Evolutionary conservation across 2,113 vertebrate genomes (phyloP).

Genomic region (Lynx canadensis): DNA sequence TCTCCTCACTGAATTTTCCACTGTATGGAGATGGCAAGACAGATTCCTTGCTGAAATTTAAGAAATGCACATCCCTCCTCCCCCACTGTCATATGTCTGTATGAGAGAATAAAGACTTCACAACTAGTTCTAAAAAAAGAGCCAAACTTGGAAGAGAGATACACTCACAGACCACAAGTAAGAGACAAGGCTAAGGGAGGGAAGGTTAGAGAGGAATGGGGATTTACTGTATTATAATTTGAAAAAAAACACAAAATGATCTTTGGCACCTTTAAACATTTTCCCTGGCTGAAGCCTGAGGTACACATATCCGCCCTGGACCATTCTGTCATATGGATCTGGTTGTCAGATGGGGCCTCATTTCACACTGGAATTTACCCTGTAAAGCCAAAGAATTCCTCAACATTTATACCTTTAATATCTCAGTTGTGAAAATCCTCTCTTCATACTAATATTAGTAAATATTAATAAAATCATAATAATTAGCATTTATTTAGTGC

Average conservation of each 20-base stretch:
- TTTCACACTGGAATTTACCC: not conserved
- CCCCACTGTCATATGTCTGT: slow-evolving; percentile 70
- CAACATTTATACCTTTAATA: not conserved
- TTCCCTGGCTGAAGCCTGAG: not conserved
- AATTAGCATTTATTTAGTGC: not conserved
- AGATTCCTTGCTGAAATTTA: slow-evolving; percentile 61
- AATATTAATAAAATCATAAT: not conserved
- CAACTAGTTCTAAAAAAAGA: slow-evolving; percentile 70
- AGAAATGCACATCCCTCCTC: slow-evolving; percentile 56
- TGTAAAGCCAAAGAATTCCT: slow-evolving; percentile 1
- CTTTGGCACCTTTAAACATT: not conserved
- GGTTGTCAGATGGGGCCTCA: not conserved
- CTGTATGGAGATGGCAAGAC: not conserved
- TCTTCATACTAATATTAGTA: not conserved
- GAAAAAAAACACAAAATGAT: not conserved
- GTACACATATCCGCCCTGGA: not conserved
- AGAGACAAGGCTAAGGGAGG: not conserved
- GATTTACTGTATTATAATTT: not conserved
- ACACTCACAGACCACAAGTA: not conserved
- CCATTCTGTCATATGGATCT: not conserved
- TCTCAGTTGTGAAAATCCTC: slow-evolving; percentile 31
- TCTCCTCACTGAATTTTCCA: not conserved
- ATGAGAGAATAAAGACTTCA: slow-evolving; percentile 75
- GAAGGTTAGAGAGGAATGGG: not conserved
- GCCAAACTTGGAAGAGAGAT: slow-evolving; percentile 37